Base-by-base conservation (phyloP, 2,888 invertebrate genomes). In the Chrysopilus asiliformis region DNA sequence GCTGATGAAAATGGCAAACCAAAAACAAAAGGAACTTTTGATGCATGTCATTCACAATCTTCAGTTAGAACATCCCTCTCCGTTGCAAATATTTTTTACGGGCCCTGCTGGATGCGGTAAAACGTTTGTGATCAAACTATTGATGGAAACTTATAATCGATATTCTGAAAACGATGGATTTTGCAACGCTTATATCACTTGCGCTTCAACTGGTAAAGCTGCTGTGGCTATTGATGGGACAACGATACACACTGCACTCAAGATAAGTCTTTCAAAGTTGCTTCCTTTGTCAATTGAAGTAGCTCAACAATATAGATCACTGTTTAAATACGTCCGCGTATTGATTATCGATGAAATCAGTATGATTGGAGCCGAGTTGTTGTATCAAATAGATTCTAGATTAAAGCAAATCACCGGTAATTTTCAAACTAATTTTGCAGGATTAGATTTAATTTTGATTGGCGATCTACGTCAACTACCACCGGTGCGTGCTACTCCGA, bases 131-230 rank as follows among this genome's bases (percentile, higher is more conserved):
- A 57, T 61, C 7, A 55, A 56, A 50, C 44, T 54, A 1, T 29
- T 64, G 1, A 58, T 58, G 57, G 60, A 60, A 49, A 61, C 56
- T 39, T 58, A 58, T 34, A 63, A 62, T 39, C 36, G 60, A 20
- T 61, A 43, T 40, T 36, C 53, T 27, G 47, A 50, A 37, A 52
- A 39, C 26, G 53, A 60, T 51, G 53, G 50, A 8, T 46, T 38
- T 41, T 56, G 49, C 46, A 58, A 62, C 47, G 49, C 57, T 4
- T 61, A 56, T 41, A 49, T 61, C 16, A 41, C n/a, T n/a, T 48
- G 49, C 43, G 50, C 51, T 14, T 49, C 47, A 17, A 52, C 51
- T 32, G 52, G 51, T 17, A 50, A 50, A 42, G 51, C 55, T 28
- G 51, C 51, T 30, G 45, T 47, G 22, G 49, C 49, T 9, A 50